Conservation (phyloP, 2,888 invertebrate genomes). For the Apodemia duryi region DNA sequence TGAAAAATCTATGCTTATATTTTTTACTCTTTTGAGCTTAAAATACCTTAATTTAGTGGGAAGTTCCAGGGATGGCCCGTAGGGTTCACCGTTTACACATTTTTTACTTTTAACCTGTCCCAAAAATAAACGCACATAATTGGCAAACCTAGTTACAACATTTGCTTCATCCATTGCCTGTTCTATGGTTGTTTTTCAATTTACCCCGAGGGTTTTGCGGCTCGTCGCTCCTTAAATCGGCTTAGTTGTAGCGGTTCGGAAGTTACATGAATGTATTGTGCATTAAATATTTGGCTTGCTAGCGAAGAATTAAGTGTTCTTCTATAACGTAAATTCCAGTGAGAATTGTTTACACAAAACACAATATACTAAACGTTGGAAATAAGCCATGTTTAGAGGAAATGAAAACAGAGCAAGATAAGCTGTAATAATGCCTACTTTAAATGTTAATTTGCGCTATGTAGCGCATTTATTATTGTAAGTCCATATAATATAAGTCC, state of each 20-base stretch:
- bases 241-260: constrained; percentile 17
- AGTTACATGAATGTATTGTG: constrained; percentile 12
- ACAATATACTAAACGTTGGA: background rate
- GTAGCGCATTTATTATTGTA: too few relatives aligned
- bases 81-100: too few relatives aligned
- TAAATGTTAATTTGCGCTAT: background rate
- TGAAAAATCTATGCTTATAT: too few relatives aligned
- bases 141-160: constrained; percentile 16
- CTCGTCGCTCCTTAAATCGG: constrained; percentile 19
- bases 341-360: background rate
- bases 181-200: constrained; percentile 30
- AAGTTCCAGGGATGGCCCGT: too few relatives aligned
- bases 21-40: too few relatives aligned
- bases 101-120: background rate
- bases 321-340: background rate
- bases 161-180: constrained; percentile 12
- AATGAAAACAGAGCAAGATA: background rate
- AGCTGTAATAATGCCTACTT: background rate
- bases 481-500: too few relatives aligned
- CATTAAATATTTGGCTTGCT: constrained; percentile 6
- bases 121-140: background rate
- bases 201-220: constrained; percentile 24
- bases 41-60: too few relatives aligned
- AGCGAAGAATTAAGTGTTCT: constrained; percentile 8
- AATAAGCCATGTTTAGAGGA: background rate